These are phyloP conservation scores for Agelastica alni DNA, from an alignment of 2,888 invertebrate genomes.

Conservation along the genomic window DNA sequence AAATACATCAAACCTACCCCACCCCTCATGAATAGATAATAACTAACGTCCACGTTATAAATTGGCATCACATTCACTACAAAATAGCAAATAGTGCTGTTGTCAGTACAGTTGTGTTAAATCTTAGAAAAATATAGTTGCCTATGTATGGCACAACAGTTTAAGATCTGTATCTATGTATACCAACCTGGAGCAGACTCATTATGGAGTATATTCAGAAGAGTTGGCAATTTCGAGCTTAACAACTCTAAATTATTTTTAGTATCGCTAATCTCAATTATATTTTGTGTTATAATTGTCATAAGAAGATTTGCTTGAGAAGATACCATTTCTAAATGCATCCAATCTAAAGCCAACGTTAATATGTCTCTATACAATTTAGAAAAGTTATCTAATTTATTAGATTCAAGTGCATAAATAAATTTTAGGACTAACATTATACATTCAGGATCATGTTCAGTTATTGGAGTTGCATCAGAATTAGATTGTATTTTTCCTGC, in stretches of 20 bases:
- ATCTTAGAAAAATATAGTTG: no score
- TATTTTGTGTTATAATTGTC: conserved; percentile 53
- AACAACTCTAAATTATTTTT: conserved; percentile 47
- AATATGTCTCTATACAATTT: conserved; percentile 55
- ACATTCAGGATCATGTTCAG: conserved; percentile 55
- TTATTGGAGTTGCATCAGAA: conserved; percentile 22
- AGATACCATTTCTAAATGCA: conserved; percentile 56
- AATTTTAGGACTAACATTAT: conserved; percentile 60
- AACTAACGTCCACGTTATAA: no score
- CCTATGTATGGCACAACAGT: no score
- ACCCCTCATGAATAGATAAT: no score
- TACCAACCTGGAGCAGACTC: conserved; percentile 41
- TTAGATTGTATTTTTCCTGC: conserved; percentile 21
- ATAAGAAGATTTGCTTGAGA: conserved; percentile 54
- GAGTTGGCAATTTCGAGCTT: conserved; percentile 52
- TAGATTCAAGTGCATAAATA: conserved; percentile 56
- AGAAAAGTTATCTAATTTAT: conserved; percentile 54
- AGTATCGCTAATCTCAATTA: conserved; percentile 36
- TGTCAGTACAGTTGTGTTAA: no score
- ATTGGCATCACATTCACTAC: no score
- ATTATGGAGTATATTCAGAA: conserved; percentile 51
- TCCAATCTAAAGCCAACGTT: conserved; percentile 58
- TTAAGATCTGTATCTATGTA: neutral
- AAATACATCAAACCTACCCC: no score
- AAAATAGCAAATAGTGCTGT: no score